A percentile compares a stretch with the other conserved stretches of the same genome.
Evolutionary conservation across 2,113 vertebrate species (phyloP).

Genomic region (Tretioscincus oriximinensis): DNA sequence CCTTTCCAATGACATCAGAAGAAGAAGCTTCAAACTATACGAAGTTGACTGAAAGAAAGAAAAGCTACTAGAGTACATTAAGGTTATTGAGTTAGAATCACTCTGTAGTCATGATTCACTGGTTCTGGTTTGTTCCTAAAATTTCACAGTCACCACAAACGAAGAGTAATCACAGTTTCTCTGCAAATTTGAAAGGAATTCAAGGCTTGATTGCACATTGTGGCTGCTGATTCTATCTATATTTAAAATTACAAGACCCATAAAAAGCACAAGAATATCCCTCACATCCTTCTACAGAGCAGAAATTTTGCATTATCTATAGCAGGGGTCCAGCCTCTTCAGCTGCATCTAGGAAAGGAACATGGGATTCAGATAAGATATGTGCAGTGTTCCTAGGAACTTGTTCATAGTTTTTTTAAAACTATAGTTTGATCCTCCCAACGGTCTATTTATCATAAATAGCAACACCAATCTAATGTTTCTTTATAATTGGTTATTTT

Average conservation of each 20-base stretch:
- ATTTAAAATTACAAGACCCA: neutral
- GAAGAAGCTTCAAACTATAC: neutral
- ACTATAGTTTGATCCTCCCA: too few relatives aligned
- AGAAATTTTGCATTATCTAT: constrained; percentile 19
- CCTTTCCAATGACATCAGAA: neutral
- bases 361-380: too few relatives aligned
- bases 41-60: neutral
- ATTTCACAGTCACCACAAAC: too few relatives aligned
- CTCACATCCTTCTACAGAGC: neutral
- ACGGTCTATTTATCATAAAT: neutral
- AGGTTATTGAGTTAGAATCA: neutral
- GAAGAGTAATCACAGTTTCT: too few relatives aligned
- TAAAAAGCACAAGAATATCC: neutral
- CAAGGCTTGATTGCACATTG: neutral
- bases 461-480: neutral
- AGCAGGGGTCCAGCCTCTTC: too few relatives aligned
- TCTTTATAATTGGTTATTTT: too few relatives aligned
- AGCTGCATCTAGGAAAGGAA: too few relatives aligned
- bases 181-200: constrained; percentile 19
- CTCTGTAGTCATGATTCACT: constrained; percentile 10
- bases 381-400: too few relatives aligned
- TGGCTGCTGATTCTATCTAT: neutral
- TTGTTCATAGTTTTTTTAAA: too few relatives aligned
- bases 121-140: neutral
- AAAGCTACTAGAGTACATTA: neutral